Base-by-base conservation (phyloP, 2,797 vertebrate species). In the Denticeps clupeoides region DNA sequence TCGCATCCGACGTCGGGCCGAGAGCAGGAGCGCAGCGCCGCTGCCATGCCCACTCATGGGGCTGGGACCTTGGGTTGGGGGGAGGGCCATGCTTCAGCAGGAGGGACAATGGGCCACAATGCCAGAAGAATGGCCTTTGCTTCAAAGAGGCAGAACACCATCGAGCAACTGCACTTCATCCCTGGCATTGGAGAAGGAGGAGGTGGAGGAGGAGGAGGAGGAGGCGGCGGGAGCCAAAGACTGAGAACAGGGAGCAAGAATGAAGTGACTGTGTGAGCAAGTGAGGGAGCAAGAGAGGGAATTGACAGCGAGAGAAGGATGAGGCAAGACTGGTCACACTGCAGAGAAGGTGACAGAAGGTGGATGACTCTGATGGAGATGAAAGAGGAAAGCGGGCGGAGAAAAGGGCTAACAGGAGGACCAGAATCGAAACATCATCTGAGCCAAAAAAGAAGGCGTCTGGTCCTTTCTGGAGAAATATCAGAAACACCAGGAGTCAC, bases 111-210 rank as follows among this genome's bases (percentile, higher is more conserved):
- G 4, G 71, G 64, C 1, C 83, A 82, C 59, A 79, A 55, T 11
- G 65, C 81, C 7, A 74, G 83, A 1, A 72, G 90, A 52, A 87
- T 89, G 64, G 86, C 89, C 7, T 93, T 90, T 31, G 86, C 85
- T 53, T 69, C 47, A 57, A 89, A 89, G 72, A 78, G 86, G 51
- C 90, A 93, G 77, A 89, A 84, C 77, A 90, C 89, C 59, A 81
- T 92, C 45, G 89, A 92, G 77, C 88, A 91, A 73, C 82, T 93
- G 56, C 89, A 91, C 70, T 90, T 88, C 70, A 86, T 94, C 58
- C 90, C 90, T 0, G 89, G 87, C 21, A 87, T 82, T 40, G 85
- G 81, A 47, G 65, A 55, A 33, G 60, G 47, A 4, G 61, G 56
- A 3, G 77, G 79, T 25, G 71, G 7, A 67, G 78, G 45, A 60